phyloP scores from a whole-genome alignment of 2,888 invertebrate species.

The Himalopsyche japonica region DNA sequence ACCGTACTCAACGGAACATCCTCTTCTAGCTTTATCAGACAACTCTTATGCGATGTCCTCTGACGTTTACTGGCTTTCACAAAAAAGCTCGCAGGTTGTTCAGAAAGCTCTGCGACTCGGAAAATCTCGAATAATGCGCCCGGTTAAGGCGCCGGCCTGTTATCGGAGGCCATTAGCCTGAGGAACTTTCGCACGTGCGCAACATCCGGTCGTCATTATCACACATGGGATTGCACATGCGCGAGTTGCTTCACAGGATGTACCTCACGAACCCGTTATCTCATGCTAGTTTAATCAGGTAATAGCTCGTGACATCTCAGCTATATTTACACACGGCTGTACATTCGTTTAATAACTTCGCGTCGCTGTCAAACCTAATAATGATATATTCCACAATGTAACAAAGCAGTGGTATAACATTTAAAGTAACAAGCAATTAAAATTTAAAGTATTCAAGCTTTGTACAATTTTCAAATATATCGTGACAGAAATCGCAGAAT shows the following conservation, averaged over 20 bases:
- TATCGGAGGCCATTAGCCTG: neutral
- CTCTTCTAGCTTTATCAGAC: neutral
- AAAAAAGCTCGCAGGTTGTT: neutral
- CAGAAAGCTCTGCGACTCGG: neutral
- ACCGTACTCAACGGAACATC: neutral
- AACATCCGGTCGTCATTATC: neutral
- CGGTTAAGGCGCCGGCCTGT: neutral
- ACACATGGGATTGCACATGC: neutral
- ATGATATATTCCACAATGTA: too few species aligned
- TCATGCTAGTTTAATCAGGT: neutral
- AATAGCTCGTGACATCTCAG: neutral
- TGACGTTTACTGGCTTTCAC: neutral
- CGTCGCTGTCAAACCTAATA: too few species aligned
- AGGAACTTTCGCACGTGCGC: neutral
- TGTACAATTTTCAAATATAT: too few species aligned
- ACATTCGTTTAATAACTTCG: neutral
- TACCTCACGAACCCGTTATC: neutral
- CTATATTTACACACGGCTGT: neutral
- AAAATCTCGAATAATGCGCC: neutral
- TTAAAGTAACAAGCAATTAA: too few species aligned
- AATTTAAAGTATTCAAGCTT: too few species aligned
- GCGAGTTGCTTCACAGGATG: neutral
- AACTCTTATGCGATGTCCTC: neutral
- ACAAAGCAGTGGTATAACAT: too few species aligned
- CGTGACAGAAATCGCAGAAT: too few species aligned